phyloP scores from a whole-genome alignment of 2,888 invertebrate genomes.

The Halictus quadricinctus region DNA sequence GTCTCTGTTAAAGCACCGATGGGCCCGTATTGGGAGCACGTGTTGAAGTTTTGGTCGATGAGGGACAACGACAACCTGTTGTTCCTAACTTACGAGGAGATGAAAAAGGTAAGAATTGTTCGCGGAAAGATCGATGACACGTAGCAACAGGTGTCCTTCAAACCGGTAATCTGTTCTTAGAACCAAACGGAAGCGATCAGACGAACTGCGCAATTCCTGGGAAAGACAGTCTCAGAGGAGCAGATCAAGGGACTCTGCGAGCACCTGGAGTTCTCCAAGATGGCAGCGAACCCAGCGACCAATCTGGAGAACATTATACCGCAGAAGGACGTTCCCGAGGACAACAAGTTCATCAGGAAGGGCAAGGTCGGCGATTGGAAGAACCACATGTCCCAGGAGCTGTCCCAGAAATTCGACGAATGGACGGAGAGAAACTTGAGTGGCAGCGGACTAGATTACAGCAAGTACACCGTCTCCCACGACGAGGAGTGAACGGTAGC shows the following conservation, averaged over 20 bases:
- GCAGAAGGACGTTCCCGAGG: conserved; percentile 83
- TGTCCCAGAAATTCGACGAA: conserved; percentile 86
- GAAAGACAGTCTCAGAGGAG: conserved; percentile 86
- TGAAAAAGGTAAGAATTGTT: conserved; percentile 81
- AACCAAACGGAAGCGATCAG: conserved; percentile 87
- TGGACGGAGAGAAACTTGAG: conserved; percentile 76
- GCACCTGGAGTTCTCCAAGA: conserved; percentile 91
- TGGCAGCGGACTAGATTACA: conserved; percentile 48
- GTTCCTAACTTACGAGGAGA: conserved; percentile 85
- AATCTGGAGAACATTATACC: conserved; percentile 88
- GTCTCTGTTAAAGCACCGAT: conserved; percentile 72
- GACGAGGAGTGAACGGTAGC: conserved; percentile 45
- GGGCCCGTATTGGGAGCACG: conserved; percentile 80
- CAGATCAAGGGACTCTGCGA: conserved; percentile 87
- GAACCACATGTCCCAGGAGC: conserved; percentile 89
- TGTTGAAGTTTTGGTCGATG: conserved; percentile 82
- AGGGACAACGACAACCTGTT: conserved; percentile 83
- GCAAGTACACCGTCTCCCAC: conserved; percentile 12
- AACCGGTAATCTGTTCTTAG: conserved; percentile 72
- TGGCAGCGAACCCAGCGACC: conserved; percentile 91
- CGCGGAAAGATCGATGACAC: not conserved
- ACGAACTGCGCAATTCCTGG: conserved; percentile 89
- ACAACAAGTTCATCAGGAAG: conserved; percentile 88
- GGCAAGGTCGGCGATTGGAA: conserved; percentile 92
- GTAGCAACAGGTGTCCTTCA: not conserved